Percentiles rank a stretch among this genome's conserved stretches.
These are phyloP conservation scores for Thalassarche chlororhynchos DNA, from an alignment of 2,113 vertebrate genomes.

Conservation along the genomic window DNA sequence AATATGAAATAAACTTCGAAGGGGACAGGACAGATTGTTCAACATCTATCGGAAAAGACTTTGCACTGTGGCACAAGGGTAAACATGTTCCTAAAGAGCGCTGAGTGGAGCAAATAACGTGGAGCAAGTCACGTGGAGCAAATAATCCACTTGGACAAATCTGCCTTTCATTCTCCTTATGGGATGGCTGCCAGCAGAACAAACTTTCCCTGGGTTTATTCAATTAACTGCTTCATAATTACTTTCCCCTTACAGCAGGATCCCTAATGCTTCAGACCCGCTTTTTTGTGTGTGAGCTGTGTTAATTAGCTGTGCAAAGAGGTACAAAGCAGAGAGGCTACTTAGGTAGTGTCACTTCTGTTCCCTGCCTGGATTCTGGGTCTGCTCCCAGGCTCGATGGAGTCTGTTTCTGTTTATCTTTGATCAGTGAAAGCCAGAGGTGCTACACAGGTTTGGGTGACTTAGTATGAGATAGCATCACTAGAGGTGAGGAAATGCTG, in stretches of 20 bases:
- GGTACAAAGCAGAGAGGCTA: neutral
- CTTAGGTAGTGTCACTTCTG: neutral
- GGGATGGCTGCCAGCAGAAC: neutral
- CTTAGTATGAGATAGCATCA: neutral
- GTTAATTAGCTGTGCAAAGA: constrained; percentile 13
- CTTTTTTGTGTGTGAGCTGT: neutral
- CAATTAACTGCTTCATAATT: constrained; percentile 42
- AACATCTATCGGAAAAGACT: neutral
- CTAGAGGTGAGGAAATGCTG: neutral
- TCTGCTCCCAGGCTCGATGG: neutral
- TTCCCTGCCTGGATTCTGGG: neutral
- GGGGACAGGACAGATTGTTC: neutral
- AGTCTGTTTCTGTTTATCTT: neutral
- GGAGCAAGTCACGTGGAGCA: neutral
- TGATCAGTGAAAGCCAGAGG: neutral
- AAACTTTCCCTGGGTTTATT: neutral
- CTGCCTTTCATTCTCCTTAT: neutral
- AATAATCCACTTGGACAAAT: neutral
- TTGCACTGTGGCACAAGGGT: neutral
- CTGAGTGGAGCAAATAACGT: neutral
- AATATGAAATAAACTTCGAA: neutral
- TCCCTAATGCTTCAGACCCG: neutral
- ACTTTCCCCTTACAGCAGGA: neutral
- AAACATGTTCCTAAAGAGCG: neutral
- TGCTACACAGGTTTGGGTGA: neutral